Conservation (phyloP, 1,140 invertebrate species). For the Drosophila nigromelanica region DNA sequence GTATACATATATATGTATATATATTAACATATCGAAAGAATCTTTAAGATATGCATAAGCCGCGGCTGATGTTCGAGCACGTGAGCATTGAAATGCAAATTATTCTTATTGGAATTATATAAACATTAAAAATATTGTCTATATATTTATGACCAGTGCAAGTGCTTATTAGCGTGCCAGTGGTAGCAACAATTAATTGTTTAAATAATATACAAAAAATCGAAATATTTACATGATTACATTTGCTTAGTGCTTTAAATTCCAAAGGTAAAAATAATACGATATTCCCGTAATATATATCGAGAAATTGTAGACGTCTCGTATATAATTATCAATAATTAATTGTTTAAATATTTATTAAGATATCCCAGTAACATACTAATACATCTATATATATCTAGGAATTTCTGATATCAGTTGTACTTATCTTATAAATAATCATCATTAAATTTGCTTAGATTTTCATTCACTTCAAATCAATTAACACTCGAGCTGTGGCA, state of each 20-base stretch:
- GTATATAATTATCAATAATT: not conserved
- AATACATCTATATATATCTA: not conserved
- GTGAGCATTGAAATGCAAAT: slow-evolving; percentile 75
- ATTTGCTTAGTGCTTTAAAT: not conserved
- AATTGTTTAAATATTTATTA: too few species aligned
- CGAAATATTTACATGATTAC: not conserved
- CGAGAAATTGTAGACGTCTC: too few species aligned
- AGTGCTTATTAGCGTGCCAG: slow-evolving; percentile 50
- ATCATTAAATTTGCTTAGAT: slow-evolving; percentile 2
- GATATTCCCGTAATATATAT: not conserved
- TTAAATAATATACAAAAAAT: slow-evolving; percentile 36
- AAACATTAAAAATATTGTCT: slow-evolving; percentile 51
- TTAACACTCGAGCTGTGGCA: slow-evolving; percentile 1
- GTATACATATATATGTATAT: too few species aligned
- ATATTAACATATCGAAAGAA: slow-evolving; percentile 13
- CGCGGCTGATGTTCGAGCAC: slow-evolving; percentile 32
- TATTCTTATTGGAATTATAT: slow-evolving; percentile 46
- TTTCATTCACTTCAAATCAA: slow-evolving; percentile 11
- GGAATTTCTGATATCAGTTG: not conserved
- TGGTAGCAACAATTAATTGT: slow-evolving; percentile 66
- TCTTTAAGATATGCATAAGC: slow-evolving; percentile 26
- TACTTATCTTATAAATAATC: not conserved
- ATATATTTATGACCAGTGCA: slow-evolving; percentile 23
- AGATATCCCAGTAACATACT: not conserved
- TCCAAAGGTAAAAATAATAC: not conserved